A percentile compares a stretch with the other conserved stretches of the same genome.
phyloP scores from a whole-genome alignment of 2,113 vertebrate genomes.

The Gnathonemus longibarbis region DNA sequence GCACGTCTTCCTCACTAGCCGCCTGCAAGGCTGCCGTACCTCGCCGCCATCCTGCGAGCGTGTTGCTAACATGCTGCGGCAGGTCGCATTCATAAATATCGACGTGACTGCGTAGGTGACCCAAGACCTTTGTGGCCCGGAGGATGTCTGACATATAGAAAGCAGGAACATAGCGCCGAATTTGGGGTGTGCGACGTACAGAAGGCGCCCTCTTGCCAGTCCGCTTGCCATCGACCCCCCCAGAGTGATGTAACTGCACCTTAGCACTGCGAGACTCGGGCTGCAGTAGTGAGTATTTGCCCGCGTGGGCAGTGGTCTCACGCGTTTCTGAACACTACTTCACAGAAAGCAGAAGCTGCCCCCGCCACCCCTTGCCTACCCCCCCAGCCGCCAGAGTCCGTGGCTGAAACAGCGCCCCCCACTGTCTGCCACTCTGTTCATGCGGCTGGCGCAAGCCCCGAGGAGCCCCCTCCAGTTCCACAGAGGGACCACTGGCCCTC shows the following conservation, averaged over 20 bases:
- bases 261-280: not conserved
- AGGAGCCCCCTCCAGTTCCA: slow-evolving; percentile 69
- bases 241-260: not conserved
- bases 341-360: slow-evolving; percentile 76
- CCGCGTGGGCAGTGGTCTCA: not conserved
- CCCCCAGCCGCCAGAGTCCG: slow-evolving; percentile 62
- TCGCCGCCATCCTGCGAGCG: not conserved
- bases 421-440: slow-evolving; percentile 77
- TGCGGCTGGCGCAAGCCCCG: slow-evolving; percentile 51
- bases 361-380: slow-evolving; percentile 68
- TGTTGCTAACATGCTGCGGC: not conserved
- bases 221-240: not conserved
- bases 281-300: not conserved
- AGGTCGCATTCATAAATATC: not conserved
- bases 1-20: not conserved
- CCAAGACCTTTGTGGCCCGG: not conserved
- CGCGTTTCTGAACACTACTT: slow-evolving; percentile 69
- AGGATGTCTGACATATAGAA: not conserved
- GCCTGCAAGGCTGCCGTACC: not conserved
- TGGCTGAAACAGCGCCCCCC: slow-evolving; percentile 63
- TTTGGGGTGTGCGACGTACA: not conserved
- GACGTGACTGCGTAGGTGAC: not conserved
- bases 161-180: not conserved
- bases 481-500: slow-evolving; percentile 66
- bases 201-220: not conserved